Evolutionary conservation across 1,140 invertebrate genomes (phyloP), one percentile per base, ranked within the genome.

Genomic region (Drosophila arawakana): DNA sequence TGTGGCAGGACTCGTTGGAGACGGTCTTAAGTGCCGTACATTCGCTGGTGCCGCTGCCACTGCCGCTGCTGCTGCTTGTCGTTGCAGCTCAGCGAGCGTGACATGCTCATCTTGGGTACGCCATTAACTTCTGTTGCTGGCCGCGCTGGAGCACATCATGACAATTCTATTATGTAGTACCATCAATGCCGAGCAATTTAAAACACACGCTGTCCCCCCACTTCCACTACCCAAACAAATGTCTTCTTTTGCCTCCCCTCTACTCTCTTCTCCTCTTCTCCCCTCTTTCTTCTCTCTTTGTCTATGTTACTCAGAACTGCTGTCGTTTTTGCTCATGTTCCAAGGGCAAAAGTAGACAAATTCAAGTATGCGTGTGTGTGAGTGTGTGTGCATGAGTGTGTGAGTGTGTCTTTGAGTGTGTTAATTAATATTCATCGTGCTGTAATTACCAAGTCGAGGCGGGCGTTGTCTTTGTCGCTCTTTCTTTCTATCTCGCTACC

Each of bases 351-450:
- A 30, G 13, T 35, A 50, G 30, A 44, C 49, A 47, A 62, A 62
- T 37, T 18, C 44, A 50, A 44, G 50, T 54, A 9, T 50, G 7
- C 18, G 1, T 62, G 7, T 63, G 35, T 50, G 5, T 50, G 59
- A 78, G 65, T 78, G 18, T 5, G 11, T 59, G 10, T 35, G 11
- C 37, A 6, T 63, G 44, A 52, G 49, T 78, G 30, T 69, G n/a
- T 78, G 58, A 65, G 73, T 65, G 52, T 67, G n/a, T 71, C 13
- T 71, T 11, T 69, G 7, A 69, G 37, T 76, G 65, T 73, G 65
- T 88, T 73, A 73, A 73, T 89, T 89, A 89, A 89, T 89, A 89
- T 89, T 89, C 84, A 89, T 89, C 83, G 83, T 77, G 81, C 62
- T 89, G 84, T 89, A 89, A 89, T 89, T 89, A 77, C 75, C 58